Conservation (phyloP, 2,888 invertebrate species). For the Aromia moschata region DNA sequence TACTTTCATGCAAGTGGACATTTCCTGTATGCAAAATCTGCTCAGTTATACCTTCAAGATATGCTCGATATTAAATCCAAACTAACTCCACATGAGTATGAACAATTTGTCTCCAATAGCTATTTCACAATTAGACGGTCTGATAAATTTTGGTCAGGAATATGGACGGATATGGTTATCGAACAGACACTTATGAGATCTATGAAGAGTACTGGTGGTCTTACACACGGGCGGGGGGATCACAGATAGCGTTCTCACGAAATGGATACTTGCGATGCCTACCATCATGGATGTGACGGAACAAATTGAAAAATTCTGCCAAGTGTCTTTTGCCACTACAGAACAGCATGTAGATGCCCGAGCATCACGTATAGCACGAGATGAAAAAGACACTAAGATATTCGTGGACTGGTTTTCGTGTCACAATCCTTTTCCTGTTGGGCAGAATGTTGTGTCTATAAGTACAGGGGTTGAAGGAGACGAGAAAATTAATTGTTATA, state of each 20-base stretch:
- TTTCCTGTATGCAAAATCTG: slow-evolving; percentile 26
- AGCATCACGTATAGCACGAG: slow-evolving; percentile 49
- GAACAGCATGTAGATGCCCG: slow-evolving; percentile 53
- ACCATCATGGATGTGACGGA: slow-evolving; percentile 43
- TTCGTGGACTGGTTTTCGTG: slow-evolving; percentile 44
- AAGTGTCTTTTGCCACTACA: slow-evolving; percentile 40
- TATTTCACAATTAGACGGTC: neutral
- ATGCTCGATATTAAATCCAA: too few relatives aligned
- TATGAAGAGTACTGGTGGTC: slow-evolving; percentile 58
- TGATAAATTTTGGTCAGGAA: slow-evolving; percentile 56
- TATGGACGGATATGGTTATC: slow-evolving; percentile 57
- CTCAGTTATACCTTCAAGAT: slow-evolving; percentile 3
- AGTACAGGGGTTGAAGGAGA: slow-evolving; percentile 49
- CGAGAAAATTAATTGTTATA: slow-evolving; percentile 25
- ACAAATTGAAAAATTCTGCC: slow-evolving; percentile 47
- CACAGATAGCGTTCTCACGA: slow-evolving; percentile 43
- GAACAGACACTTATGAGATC: slow-evolving; percentile 51
- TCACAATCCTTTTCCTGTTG: slow-evolving; percentile 50
- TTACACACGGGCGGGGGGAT: slow-evolving; percentile 46
- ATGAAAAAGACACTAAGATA: slow-evolving; percentile 48
- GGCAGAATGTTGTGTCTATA: slow-evolving; percentile 47
- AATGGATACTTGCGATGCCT: slow-evolving; percentile 47
- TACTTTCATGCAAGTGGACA: slow-evolving; percentile 30
- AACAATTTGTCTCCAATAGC: neutral
- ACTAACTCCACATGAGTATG: neutral